Conservation (phyloP, 2,797 vertebrate genomes). For the Euphonia xanthogaster region DNA sequence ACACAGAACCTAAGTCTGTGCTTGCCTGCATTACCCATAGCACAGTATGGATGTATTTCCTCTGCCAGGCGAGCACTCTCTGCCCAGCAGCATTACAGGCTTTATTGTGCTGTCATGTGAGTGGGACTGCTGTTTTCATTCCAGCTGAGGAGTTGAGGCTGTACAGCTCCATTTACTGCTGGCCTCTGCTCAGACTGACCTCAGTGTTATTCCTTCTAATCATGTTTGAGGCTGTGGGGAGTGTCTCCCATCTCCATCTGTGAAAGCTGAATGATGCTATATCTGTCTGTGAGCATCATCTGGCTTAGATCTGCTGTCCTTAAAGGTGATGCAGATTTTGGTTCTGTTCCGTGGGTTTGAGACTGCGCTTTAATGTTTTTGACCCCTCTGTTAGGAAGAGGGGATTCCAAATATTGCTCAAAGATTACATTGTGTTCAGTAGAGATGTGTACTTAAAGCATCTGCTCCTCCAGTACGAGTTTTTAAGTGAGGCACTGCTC, state of each 20-base stretch:
- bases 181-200: not conserved
- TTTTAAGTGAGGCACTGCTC: not conserved
- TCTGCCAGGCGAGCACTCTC: not conserved
- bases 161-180: not conserved
- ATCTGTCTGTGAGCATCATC: not conserved
- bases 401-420: not conserved
- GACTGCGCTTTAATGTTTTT: not conserved
- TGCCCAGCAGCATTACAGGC: not conserved
- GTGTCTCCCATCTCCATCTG: not conserved
- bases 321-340: not conserved
- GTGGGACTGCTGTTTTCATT: slow-evolving; percentile 1
- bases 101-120: slow-evolving; percentile 12
- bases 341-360: not conserved
- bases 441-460: not conserved
- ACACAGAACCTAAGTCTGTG: not conserved
- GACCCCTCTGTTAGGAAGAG: not conserved
- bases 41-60: not conserved
- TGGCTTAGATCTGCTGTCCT: not conserved
- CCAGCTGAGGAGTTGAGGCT: slow-evolving; percentile 7
- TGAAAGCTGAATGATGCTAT: not conserved
- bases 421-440: not conserved
- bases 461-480: not conserved
- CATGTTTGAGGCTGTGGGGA: not conserved
- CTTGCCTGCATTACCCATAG: not conserved
- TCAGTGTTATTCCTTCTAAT: not conserved